Base-by-base conservation (phyloP, 1,140 invertebrate genomes). In the Orchestia grillus region DNA sequence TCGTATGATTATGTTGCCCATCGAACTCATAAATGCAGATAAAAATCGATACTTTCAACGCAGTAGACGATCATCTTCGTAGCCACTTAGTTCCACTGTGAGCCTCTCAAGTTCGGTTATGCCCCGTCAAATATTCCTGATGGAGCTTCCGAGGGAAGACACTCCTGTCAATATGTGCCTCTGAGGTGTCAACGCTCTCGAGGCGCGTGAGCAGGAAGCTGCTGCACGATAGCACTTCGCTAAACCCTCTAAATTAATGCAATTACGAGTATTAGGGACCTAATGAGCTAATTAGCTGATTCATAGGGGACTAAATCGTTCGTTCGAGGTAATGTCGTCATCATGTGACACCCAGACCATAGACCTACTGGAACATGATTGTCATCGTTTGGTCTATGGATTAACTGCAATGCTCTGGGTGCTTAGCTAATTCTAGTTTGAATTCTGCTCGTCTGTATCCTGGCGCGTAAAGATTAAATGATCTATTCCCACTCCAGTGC, bases 161-260 rank as follows among this genome's bases (percentile, higher is more conserved):
- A 77, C 62, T 77, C 11, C 62, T 77, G 62, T 77, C 62, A 77
- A 77, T 77, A 36, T 28, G 36, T 36, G 62, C 62, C 62, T 77
- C 36, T 28, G 28, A 77, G 62, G 62, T 77, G 62, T 77, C 62
- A 77, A 36, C 28, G 62, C 62, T 23, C 28, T 77, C 62, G 11
- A 77, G 28, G 28, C 62, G 36, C 28, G 28, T 3, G 62, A 28
- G 11, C 62, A 23, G 62, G 62, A 77, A 77, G 62, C 62, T 77
- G 28, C 62, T 23, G 62, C 62, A 28, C 28, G 62, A 77, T 36
- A 28, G 62, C 62, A 77, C 28, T 77, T 77, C 62, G 62, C 62
- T 77, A 77, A 77, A 77, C 62, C 62, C 62, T 77, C 62, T 36
- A 77, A 77, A 77, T 77, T 77, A 77, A 77, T 77, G 62, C 62